These are phyloP conservation scores for Nyctalus aviator DNA, from an alignment of 2,797 vertebrate species.

Conservation along the genomic window DNA sequence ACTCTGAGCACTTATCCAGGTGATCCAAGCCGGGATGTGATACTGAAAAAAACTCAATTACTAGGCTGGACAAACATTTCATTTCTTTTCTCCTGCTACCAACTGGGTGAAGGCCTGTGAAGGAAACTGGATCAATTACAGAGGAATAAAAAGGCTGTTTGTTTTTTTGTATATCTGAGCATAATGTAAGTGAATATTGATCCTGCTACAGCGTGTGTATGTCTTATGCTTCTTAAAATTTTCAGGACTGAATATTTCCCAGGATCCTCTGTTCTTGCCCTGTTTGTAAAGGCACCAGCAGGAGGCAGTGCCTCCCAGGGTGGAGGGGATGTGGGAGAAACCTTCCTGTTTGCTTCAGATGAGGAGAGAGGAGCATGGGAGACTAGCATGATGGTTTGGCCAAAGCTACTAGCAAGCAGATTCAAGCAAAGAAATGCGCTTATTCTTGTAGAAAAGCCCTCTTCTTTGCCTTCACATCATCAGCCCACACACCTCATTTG, in stretches of 20 bases:
- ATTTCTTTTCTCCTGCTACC: neutral
- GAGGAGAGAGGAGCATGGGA: neutral
- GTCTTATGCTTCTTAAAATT: constrained; percentile 39
- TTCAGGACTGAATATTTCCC: constrained; percentile 10
- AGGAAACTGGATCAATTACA: constrained; percentile 27
- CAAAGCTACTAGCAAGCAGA: neutral
- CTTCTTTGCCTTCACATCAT: neutral
- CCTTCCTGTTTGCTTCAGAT: neutral
- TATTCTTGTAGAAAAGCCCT: neutral
- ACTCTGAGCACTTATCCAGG: neutral
- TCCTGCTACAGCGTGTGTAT: neutral
- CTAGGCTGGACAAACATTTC: neutral
- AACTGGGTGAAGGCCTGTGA: neutral
- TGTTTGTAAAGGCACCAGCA: neutral
- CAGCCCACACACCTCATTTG: constrained; percentile 8
- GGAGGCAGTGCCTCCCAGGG: neutral
- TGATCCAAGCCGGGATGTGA: neutral
- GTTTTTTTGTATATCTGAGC: constrained; percentile 10
- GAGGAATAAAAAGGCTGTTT: constrained; percentile 54
- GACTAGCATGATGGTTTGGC: fast-evolving
- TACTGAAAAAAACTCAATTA: neutral
- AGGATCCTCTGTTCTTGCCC: neutral
- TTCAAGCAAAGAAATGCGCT: neutral
- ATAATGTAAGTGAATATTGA: constrained; percentile 58
- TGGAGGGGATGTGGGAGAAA: neutral